Base-by-base conservation (phyloP, 2,797 vertebrate species). In the Scarus forsteni region DNA sequence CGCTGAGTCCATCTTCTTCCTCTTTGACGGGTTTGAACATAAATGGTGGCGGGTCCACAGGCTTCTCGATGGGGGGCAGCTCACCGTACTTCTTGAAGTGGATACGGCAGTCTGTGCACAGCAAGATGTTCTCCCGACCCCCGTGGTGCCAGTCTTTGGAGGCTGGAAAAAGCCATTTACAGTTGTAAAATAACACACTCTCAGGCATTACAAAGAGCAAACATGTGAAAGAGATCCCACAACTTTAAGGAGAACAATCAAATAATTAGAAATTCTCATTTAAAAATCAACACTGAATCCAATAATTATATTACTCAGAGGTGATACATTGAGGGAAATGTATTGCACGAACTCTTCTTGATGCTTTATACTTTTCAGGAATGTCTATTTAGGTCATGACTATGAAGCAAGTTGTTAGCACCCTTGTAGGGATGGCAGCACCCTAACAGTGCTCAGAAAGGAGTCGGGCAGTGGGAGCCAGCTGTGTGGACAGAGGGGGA, bases 21-120 rank as follows among this genome's bases (percentile, higher is more conserved):
- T 99, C 98, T 94, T 98, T 99, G 94, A 99, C 98, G 34, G 98
- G 98, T 92, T 99, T 99, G 93, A 99, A 99, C 98, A 99, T 99
- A 94, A 99, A 99, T 84, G 98, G 97, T 0, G 98, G 98, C 1
- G 98, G 98, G 89, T 99, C 98, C 87, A 99, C 97, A 0, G 98
- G 98, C 92, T 99, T 99, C 94, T 99, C 98, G 0, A 99, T 99
- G 84, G 98, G 98, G 0, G 98, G 98, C 79, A 99, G 96, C 90
- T 99, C 98, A 2, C 97, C 98, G 97, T 99, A 99, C 71, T 99
- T 99, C 93, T 99, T 99, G 93, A 99, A 99, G 95, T 99, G 98
- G 76, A 99, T 96, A 46, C 98, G 96, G 67, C 98, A 99, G 87
- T 99, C 98, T 0, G 98, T 99, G 91, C 98, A 99, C 84, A 99